Base-by-base conservation (phyloP, 2,888 invertebrate species). In the Spisula solida region DNA sequence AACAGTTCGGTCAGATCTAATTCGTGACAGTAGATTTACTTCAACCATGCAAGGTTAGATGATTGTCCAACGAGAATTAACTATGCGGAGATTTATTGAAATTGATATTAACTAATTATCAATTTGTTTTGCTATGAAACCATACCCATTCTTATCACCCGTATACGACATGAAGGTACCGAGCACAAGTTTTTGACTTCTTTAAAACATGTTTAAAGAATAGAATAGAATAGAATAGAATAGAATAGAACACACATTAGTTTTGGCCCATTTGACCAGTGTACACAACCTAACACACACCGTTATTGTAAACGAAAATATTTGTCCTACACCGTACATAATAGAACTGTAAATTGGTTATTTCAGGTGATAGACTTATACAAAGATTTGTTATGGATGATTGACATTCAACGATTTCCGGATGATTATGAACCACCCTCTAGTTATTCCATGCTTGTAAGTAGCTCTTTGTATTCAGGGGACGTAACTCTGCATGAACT, bases 341-440 rank as follows among this genome's bases (percentile, higher is more conserved):
- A 5, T 41, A 41, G 1, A 75, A 25, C n/a, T 80, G 20, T 80
- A n/a, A 12, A 18, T 14, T 80, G 12, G 48, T 51, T 41, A 55
- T 87, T 91, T 4, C 89, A 95, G 95, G 95, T 95, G 31, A 93
- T 94, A 10, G 94, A 94, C 8, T 92, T 90, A 16, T 96, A 96
- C 90, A 90, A 93, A 70, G 91, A 94, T 29, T 81, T 95, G 66
- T 82, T 95, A 18, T 94, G 95, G 92, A 91, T 95, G 93, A 94
- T 96, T 16, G 90, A 91, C 81, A 82, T 88, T 48, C 88, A 93
- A 29, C 93, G 95, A 51, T 91, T 96, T 10, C 96, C 96, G 0
- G 91, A 93, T 1, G 94, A 95, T 79, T 95, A 95, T 84, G 95
- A 95, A 78, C 94, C 95, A 0, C 95, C 95, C 5, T 87, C 93